phyloP scores from a whole-genome alignment of 2,888 invertebrate genomes.

The Aphodius sticticus region DNA sequence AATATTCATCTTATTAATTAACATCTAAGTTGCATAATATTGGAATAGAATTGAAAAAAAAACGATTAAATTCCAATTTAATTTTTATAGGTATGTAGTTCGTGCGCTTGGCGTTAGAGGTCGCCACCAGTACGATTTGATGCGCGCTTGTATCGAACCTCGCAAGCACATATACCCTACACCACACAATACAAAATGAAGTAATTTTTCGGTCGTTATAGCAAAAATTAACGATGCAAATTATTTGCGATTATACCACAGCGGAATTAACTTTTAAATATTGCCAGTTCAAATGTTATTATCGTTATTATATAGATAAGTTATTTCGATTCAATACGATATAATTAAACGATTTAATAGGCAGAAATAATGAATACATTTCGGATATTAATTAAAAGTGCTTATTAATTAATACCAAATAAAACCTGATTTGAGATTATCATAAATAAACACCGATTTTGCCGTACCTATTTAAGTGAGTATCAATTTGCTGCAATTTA shows the following conservation, averaged over 20 bases:
- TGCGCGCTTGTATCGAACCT: neutral
- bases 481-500: neutral
- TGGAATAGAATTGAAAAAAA: neutral
- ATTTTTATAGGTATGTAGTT: neutral
- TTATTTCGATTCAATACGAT: too few species aligned
- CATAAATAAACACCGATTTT: neutral
- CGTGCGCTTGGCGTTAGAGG: neutral
- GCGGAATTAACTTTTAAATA: too few species aligned
- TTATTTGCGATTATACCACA: too few species aligned
- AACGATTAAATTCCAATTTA: neutral
- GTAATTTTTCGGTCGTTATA: neutral
- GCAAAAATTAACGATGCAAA: neutral
- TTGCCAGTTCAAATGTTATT: too few species aligned
- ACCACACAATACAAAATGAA: too few species aligned
- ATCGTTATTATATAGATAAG: too few species aligned
- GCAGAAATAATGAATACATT: too few species aligned
- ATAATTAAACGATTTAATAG: too few species aligned
- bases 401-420: neutral
- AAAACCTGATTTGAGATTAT: neutral
- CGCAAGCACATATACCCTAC: neutral
- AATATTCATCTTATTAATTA: too few species aligned
- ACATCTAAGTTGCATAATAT: too few species aligned
- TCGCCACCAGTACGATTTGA: neutral
- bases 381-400: too few species aligned
- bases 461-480: neutral